Evolutionary conservation across 2,797 vertebrate species (phyloP).

Genomic region (Champsocephalus esox): DNA sequence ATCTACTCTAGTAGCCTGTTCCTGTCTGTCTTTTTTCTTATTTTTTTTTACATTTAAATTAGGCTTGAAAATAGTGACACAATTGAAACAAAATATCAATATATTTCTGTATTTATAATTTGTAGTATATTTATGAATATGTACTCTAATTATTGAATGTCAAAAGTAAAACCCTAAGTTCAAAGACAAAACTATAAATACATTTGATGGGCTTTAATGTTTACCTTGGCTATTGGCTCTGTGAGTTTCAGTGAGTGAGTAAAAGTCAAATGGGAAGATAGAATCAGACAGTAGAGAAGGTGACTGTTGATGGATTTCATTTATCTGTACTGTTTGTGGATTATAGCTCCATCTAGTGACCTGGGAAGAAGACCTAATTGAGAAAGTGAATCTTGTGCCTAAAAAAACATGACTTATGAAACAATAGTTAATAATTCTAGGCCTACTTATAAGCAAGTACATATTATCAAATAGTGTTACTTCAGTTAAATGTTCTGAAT

Average conservation of each 20-base stretch:
- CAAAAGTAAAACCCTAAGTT: neutral
- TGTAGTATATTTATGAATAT: neutral
- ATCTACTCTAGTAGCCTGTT: neutral
- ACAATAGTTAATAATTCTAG: neutral
- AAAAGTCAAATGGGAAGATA: neutral
- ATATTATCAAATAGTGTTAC: neutral
- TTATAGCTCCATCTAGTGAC: constrained; percentile 52
- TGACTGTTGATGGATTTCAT: neutral
- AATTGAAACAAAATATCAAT: too few species aligned
- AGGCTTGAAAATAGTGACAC: too few species aligned
- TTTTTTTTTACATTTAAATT: too few species aligned
- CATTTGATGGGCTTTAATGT: neutral
- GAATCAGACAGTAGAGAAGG: neutral
- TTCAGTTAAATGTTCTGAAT: neutral
- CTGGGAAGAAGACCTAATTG: neutral
- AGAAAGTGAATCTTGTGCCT: neutral
- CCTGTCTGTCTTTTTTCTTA: neutral
- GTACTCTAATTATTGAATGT: neutral
- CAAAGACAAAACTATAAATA: neutral
- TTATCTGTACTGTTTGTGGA: neutral
- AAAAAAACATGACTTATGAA: neutral
- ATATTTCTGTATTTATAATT: too few species aligned
- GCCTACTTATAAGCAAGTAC: neutral
- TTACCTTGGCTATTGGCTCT: neutral
- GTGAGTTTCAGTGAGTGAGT: neutral